Conservation (phyloP, 2,888 invertebrate species). For the Ichneumon xanthorius region DNA sequence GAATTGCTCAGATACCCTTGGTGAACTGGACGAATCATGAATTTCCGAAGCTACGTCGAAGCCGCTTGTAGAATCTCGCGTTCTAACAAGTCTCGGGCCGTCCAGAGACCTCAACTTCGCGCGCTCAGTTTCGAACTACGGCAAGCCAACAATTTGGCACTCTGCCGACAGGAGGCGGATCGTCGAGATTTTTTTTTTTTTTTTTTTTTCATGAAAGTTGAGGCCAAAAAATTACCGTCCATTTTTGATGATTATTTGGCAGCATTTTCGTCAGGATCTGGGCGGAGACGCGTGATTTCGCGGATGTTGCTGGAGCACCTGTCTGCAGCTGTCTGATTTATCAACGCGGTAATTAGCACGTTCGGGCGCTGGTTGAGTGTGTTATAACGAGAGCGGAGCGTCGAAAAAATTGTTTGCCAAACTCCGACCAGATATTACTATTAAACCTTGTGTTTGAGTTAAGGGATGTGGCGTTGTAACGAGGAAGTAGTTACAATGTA, state of each 20-base stretch:
- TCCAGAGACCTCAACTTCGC: constrained; percentile 6
- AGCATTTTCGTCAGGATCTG: constrained; percentile 30
- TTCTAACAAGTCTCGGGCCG: constrained; percentile 24
- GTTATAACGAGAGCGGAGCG: not conserved
- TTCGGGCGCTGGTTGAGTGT: not conserved
- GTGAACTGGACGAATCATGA: constrained; percentile 14
- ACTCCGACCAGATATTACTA: not conserved
- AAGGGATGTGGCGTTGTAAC: not conserved
- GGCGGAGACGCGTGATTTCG: not conserved
- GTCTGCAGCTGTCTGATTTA: constrained; percentile 11
- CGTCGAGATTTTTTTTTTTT: constrained; percentile 65
- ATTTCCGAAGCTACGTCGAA: constrained; percentile 24
- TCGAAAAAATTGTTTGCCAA: not conserved
- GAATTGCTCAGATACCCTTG: constrained; percentile 24
- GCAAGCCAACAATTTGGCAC: constrained; percentile 62
- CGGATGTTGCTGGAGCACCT: not conserved
- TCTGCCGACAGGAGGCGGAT: constrained; percentile 73
- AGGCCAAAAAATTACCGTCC: constrained; percentile 32
- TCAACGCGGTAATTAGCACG: constrained; percentile 4
- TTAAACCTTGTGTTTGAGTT: not conserved
- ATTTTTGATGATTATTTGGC: not conserved
- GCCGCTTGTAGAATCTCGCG: constrained; percentile 21
- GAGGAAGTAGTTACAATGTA: no score
- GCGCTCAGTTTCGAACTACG: constrained; percentile 36
- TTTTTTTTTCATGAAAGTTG: constrained; percentile 20